Evolutionary conservation across 2,888 invertebrate species (phyloP), one percentile per base, ranked within the genome.

Genomic region (Mechanitis messenoides): DNA sequence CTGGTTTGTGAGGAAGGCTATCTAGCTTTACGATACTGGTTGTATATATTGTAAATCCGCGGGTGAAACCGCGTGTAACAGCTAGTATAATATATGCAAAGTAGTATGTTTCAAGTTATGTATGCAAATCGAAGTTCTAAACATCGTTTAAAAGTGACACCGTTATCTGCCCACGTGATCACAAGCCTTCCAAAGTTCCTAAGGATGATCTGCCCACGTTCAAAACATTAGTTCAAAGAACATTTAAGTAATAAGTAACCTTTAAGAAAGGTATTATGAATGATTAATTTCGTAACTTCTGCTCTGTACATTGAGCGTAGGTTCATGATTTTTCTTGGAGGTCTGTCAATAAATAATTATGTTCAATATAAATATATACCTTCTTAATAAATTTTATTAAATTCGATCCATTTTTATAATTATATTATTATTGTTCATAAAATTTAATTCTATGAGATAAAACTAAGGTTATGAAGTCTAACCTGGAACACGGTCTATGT

Each of bases 401-500:
- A 20, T 20, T 20, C 20, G 20, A 20, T 20, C 20, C 20, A 20
- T 20, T 20, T 20, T 20, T 20, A 20, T 20, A 20, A 20, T 20
- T 20, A 20, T 20, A 20, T 20, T 20, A 20, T 20, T 20, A 20
- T 20, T 20, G 20, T 20, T 20, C 20, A 20, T 20, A 20, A 20
- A 20, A 20, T 20, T 20, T 20, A 20, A 20, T 20, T 20, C 20
- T 20, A 20, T 20, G 20, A 20, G 0, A 20, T 20, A 20, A 20
- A 20, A 20, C 20, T 20, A 20, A 20, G 20, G 20, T 20, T 20
- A 20, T 20, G 20, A 20, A 20, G 20, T 35, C 85, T 77, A 91
- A 92, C 81, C 93, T 94, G 73, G 94, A 93, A 62, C 94, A 94
- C 69, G 94, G 93, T 68, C 92, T 90, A 65, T 92, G 90, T 55